These are phyloP conservation scores for Troides aeacus DNA, from an alignment of 2,888 invertebrate genomes.

Conservation along the genomic window DNA sequence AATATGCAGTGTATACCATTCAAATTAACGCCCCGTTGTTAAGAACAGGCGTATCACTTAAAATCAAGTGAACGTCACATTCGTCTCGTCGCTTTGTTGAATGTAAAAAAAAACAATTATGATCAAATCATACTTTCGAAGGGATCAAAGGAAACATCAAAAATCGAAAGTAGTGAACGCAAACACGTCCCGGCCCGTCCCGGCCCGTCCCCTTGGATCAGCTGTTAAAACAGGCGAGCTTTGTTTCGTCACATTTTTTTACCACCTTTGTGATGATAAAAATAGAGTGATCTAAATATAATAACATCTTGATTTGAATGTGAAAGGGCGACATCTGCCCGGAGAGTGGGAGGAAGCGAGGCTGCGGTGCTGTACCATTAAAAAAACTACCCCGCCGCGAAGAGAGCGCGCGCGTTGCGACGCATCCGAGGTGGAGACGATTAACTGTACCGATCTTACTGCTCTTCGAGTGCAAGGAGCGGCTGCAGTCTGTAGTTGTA, in stretches of 20 bases:
- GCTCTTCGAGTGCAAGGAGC: no score
- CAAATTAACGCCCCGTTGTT: no score
- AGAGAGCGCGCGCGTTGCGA: no score
- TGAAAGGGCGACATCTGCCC: conserved; percentile 64
- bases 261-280: conserved; percentile 31
- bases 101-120: no score
- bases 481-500: no score
- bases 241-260: conserved; percentile 18
- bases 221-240: conserved; percentile 33
- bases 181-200: background rate
- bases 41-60: no score
- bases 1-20: no score
- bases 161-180: conserved; percentile 23
- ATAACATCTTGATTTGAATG: conserved; percentile 64
- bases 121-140: no score
- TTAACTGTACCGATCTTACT: no score
- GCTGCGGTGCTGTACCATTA: conserved; percentile 25
- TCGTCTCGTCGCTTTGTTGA: no score
- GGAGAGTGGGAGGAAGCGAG: conserved; percentile 62
- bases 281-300: conserved; percentile 69
- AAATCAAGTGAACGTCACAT: no score
- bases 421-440: no score
- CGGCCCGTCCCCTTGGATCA: conserved; percentile 20
- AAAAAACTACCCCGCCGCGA: background rate
- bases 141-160: background rate